Conservation (phyloP, 2,888 invertebrate species). For the Brenthis hecate region DNA sequence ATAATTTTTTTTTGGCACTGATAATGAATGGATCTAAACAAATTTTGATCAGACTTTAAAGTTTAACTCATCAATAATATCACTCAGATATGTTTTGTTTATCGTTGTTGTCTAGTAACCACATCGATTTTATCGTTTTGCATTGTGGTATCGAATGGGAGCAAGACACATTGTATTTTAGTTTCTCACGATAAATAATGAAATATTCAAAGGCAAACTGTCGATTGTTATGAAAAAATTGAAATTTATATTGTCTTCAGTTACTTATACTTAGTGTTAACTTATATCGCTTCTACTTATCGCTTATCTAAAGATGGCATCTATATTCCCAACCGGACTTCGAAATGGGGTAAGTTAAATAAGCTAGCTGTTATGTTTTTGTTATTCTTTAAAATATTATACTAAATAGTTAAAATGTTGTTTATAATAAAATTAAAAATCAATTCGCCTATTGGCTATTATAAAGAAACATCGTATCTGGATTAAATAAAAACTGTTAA, state of each 20-base stretch:
- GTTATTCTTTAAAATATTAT: not conserved
- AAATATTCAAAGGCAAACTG: slow-evolving; percentile 15
- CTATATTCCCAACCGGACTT: slow-evolving; percentile 66
- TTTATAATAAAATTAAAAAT: no score
- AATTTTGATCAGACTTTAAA: no score
- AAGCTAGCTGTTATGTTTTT: no score
- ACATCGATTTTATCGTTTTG: slow-evolving; percentile 61
- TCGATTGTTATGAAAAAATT: slow-evolving; percentile 1
- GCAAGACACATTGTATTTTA: slow-evolving; percentile 29
- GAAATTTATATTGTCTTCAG: not conserved
- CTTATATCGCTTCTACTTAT: not conserved
- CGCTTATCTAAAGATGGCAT: slow-evolving; percentile 55
- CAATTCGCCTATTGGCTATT: no score
- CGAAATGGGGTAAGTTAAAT: slow-evolving; percentile 62
- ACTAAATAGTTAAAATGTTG: not conserved
- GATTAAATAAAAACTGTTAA: not conserved
- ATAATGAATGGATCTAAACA: no score
- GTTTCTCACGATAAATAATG: slow-evolving; percentile 33
- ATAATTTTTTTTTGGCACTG: no score
- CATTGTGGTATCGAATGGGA: slow-evolving; percentile 30
- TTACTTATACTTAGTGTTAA: not conserved
- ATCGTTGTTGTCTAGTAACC: slow-evolving; percentile 71
- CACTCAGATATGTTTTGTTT: slow-evolving; percentile 35
- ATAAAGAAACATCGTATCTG: no score
- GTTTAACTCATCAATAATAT: no score